Conservation (phyloP, 2,797 vertebrate species). For the Myotis pilosus region DNA sequence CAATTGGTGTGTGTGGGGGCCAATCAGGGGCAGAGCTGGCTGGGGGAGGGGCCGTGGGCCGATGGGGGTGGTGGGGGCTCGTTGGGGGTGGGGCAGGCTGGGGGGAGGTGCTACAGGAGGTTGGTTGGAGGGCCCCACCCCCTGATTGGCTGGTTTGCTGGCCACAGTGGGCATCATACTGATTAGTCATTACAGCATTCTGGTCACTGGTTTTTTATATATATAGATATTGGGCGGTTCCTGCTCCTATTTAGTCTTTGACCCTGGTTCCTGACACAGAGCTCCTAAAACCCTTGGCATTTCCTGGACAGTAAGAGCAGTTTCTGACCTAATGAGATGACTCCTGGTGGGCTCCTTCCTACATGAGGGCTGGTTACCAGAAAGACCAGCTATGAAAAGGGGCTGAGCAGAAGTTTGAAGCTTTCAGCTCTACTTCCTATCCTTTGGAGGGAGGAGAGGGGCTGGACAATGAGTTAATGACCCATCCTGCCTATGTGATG, state of each 20-base stretch:
- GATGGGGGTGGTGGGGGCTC: no score
- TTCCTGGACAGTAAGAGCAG: not conserved
- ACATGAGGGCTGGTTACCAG: not conserved
- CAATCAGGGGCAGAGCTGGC: no score
- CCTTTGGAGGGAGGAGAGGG: not conserved
- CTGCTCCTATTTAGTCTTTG: not conserved
- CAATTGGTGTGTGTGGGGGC: no score
- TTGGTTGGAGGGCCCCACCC: no score
- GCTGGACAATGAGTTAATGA: not conserved
- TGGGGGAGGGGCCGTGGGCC: no score
- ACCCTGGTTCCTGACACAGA: not conserved
- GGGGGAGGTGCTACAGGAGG: no score
- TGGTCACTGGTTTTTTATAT: not conserved
- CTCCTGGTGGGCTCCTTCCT: not conserved
- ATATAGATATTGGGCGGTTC: not conserved
- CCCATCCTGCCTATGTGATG: not conserved
- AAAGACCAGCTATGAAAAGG: not conserved
- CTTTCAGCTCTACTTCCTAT: not conserved
- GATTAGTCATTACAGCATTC: no score
- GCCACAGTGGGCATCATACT: no score
- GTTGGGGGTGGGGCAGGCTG: fast-evolving
- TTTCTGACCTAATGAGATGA: not conserved
- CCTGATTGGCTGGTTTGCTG: no score
- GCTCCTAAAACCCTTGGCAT: not conserved
- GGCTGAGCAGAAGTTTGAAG: not conserved